Evolutionary conservation across 2,113 vertebrate species (phyloP), one percentile per base, ranked within the genome.

Genomic region (Atherinomorus stipes): DNA sequence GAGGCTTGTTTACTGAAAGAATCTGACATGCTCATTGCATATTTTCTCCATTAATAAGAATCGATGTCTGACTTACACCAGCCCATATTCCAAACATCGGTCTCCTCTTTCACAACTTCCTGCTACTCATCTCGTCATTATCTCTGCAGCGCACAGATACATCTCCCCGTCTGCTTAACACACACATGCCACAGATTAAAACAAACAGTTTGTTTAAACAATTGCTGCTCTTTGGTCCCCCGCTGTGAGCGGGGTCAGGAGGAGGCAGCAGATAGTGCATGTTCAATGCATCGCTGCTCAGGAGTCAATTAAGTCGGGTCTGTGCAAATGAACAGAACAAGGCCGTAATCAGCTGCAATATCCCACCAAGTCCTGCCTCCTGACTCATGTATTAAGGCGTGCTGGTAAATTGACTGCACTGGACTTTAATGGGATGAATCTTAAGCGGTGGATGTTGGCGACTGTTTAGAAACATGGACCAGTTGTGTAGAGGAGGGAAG

Each of bases 271-370:
- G 86, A 88, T 89, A 86, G 75, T 76, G 78, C 79, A 82, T 76
- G 81, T 87, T 87, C 90, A 88, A 84, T 84, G 84, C 89, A 90
- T 90, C 64, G 57, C 83, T 89, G 87, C 89, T 89, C 81, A 58
- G 71, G 58, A 91, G 85, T 92, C 83, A 88, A 90, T 91, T 93
- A 91, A 88, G 63, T 61, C 37, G 52, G 76, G 80, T 80, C 82
- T 88, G 85, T 87, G 84, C 85, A 90, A 93, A 90, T 90, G 86
- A 88, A 90, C 76, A 91, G 86, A 90, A 92, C 88, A 91, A 83
- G 89, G 75, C 45, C 23, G 47, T 89, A 88, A 93, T 92, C 91
- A 87, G 85, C 81, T 90, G 81, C 80, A 84, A 88, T 92, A 89
- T 88, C 78, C 80, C 49, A 57, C 80, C 79, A 83, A 88, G 75